Evolutionary conservation across 2,113 vertebrate species (phyloP).

Genomic region (Silurus asotus): DNA sequence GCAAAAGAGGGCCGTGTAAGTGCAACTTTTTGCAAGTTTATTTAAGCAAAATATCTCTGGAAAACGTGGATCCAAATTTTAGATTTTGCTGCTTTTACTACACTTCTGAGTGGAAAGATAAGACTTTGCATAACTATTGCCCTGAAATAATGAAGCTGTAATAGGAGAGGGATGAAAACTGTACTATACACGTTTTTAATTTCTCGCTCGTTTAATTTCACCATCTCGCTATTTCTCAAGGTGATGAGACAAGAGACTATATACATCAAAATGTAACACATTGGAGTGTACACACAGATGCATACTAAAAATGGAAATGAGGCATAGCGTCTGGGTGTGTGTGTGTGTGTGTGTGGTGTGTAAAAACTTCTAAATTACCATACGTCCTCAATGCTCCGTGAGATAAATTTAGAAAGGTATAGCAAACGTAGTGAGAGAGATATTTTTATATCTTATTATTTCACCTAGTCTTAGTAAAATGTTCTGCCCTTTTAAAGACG

Average conservation of each 20-base stretch:
- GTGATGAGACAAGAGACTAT: slow-evolving; percentile 32
- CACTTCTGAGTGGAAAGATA: neutral
- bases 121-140: neutral
- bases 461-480: neutral
- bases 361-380: slow-evolving; percentile 24
- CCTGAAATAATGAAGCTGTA: slow-evolving; percentile 5
- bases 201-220: neutral
- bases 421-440: neutral
- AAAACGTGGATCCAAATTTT: neutral
- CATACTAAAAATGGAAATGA: neutral
- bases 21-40: neutral
- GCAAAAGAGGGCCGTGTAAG: neutral
- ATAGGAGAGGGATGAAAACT: neutral
- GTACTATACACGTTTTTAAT: neutral
- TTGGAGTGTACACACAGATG: neutral
- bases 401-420: neutral
- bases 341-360: neutral
- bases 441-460: slow-evolving; percentile 9
- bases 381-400: slow-evolving; percentile 15
- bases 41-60: neutral
- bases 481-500: neutral
- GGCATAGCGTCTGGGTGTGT: slow-evolving; percentile 19
- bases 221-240: slow-evolving; percentile 5
- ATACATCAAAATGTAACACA: slow-evolving; percentile 25
- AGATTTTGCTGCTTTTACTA: neutral